Evolutionary conservation across 2,113 vertebrate genomes (phyloP), one percentile per base, ranked within the genome.

Genomic region (Malurus elegans): DNA sequence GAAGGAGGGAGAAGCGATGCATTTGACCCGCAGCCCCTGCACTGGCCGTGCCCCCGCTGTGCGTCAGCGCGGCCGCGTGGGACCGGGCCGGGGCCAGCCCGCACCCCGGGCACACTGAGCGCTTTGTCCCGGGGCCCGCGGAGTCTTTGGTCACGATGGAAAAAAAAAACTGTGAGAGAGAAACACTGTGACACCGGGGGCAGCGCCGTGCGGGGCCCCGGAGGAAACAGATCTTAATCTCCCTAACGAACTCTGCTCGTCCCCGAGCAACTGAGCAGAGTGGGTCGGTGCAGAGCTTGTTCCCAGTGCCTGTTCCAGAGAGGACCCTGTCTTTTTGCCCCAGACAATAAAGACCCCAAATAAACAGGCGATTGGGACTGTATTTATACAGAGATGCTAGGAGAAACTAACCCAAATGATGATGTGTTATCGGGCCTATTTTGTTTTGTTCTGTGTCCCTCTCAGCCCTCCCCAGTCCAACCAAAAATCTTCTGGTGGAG

Each of bases 211-310:
- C 8, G 32, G 88, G 76, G 0, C 50, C 11, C 0, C 3, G 16
- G 58, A 92, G 89, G 92, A 95, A 88, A 57, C 0, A 90, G 88
- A 91, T 84, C 6, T 7, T 50, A n/a, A 94, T 85, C 95, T 94
- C 61, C 32, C 20, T 24, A 84, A 75, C 19, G 45, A 91, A 64
- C 70, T 64, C 38, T 2, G 72, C 34, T 88, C 24, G 26, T 28
- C 62, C 10, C 1, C 2, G 18, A 54, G 67, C 24, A 32, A 28
- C 19, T 2, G 38, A 18, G 56, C 54, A 29, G 44, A 75, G 1
- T 0, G 51, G 34, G 67, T 8, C 3, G 4, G 21, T 16, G 19
- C 65, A 34, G 45, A 34, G 19, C 26, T 60, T 10, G 34, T 40
- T 53, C 16, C 31, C 18, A 2, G 53, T 4, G 34, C 36, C 75